Evolutionary conservation across 2,113 vertebrate species (phyloP), one percentile per base, ranked within the genome.

Genomic region (Ahaetulla prasina): DNA sequence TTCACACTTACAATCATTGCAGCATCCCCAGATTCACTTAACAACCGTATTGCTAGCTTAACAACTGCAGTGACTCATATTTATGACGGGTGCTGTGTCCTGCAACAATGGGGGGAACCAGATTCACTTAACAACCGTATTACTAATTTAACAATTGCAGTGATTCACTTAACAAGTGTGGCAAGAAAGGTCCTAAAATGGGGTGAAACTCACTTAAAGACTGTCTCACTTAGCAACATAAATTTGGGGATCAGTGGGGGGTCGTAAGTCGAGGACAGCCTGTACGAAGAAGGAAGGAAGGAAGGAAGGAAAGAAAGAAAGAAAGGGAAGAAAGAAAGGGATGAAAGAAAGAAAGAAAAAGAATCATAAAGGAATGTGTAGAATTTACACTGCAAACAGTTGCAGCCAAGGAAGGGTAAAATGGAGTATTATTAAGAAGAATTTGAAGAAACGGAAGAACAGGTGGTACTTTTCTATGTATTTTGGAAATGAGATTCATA

Each of bases 311-410:
- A 10, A 3, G 55, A 10, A 3, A 8, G 8, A 1, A 8, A 23
- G 22, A 8, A 25, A 25, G 0, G 14, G 20, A 23, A 27, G 25
- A 23, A 1, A 57, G 55, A 27, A 0, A 3, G 23, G 3, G 1
- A 2, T n/a, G 22, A 23, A 0, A 54, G 22, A 9, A 9, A 20
- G 7, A 8, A 3, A 2, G 8, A 8, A 6, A 27, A 12, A 4
- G 27, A 3, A 8, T 10, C 18, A 39, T 80, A 80, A 80, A 39
- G n/a, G 68, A 80, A 22, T 39, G n/a, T 22, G 68, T 8, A 80
- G 18, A 3, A 80, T 10, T 39, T 80, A 20, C 2, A 39, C 3
- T 39, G 16, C 7, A 43, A 43, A 35, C 74, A 22, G 20, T 8
- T 22, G 74, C 74, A 43, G 18, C 8, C 35, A 22, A 80, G 35